A percentile compares a stretch with the other conserved stretches of the same genome.
Conservation (phyloP, 2,113 vertebrate species). For the Penelope pileata region DNA sequence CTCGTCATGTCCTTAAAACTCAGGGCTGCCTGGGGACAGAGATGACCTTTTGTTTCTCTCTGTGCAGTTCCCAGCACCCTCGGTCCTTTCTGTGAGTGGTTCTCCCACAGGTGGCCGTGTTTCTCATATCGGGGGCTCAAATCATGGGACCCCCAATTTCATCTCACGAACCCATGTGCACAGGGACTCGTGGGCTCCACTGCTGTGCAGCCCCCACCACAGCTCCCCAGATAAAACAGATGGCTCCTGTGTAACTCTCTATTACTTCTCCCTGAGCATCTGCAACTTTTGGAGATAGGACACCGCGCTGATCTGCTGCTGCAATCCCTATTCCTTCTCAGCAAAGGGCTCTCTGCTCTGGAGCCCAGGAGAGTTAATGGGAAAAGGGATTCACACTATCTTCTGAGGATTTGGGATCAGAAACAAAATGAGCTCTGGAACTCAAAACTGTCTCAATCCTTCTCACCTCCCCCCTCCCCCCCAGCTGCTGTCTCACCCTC, state of each 20-base stretch:
- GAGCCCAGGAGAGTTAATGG: not conserved
- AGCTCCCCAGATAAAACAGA: constrained; percentile 29
- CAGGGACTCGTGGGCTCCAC: not conserved
- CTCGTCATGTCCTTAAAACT: not conserved
- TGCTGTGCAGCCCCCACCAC: constrained; percentile 9
- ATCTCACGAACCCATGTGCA: not conserved
- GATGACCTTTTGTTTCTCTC: not conserved
- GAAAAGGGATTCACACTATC: constrained; percentile 12
- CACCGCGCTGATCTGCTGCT: not conserved
- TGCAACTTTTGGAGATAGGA: constrained; percentile 53
- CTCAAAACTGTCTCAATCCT: not conserved
- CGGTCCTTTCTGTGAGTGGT: not conserved
- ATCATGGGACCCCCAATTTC: not conserved
- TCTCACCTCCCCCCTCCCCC: not conserved
- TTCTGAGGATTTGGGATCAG: constrained; percentile 20
- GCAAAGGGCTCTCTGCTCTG: constrained; percentile 9
- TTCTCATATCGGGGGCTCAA: no score
- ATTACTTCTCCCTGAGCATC: not conserved
- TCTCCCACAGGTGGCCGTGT: not conserved
- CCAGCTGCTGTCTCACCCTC: not conserved
- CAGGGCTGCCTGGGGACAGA: rapidly evolving
- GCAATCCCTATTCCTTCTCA: constrained; percentile 30
- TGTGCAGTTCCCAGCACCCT: not conserved
- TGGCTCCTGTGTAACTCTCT: constrained; percentile 21
- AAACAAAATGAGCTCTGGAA: constrained; percentile 20